Percentiles rank a stretch among this genome's conserved stretches.
phyloP scores from a whole-genome alignment of 2,888 invertebrate species.

The Agrilus cyanescens region DNA sequence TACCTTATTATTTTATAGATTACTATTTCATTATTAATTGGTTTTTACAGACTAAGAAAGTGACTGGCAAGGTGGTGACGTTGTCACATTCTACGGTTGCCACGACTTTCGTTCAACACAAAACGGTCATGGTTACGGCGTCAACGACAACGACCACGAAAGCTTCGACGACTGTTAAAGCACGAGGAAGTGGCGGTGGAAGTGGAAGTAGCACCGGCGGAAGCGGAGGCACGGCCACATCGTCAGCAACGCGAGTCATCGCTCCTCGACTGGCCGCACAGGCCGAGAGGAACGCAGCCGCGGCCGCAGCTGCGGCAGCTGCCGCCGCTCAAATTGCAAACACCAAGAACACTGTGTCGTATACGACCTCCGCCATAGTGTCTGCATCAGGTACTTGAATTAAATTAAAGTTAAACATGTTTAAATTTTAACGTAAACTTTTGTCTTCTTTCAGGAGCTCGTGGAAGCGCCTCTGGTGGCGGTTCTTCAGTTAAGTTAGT shows the following conservation, averaged over 20 bases:
- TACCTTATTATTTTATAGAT: conserved; percentile 1
- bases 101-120: conserved; percentile 18
- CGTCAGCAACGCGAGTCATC: conserved; percentile 21
- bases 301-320: conserved; percentile 29
- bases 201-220: too few relatives aligned
- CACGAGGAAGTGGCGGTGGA: conserved; percentile 18
- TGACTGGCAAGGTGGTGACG: conserved; percentile 27
- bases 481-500: conserved; percentile 19
- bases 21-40: not conserved
- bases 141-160: conserved; percentile 18
- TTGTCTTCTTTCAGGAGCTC: conserved; percentile 4
- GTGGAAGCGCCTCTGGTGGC: conserved; percentile 17
- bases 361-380: conserved; percentile 42
- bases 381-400: conserved; percentile 34
- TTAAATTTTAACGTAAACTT: too few relatives aligned
- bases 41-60: conserved; percentile 30
- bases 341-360: conserved; percentile 46
- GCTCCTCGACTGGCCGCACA: conserved; percentile 45
- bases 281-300: conserved; percentile 39
- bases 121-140: conserved; percentile 21
- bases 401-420: too few relatives aligned
- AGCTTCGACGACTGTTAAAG: conserved; percentile 22
- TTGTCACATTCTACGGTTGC: conserved; percentile 11
- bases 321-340: conserved; percentile 33
- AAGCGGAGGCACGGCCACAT: conserved; percentile 13